A percentile compares a stretch with the other conserved stretches of the same genome.
Conservation (phyloP, 2,797 vertebrate genomes). For the Cottoperca gobio region DNA sequence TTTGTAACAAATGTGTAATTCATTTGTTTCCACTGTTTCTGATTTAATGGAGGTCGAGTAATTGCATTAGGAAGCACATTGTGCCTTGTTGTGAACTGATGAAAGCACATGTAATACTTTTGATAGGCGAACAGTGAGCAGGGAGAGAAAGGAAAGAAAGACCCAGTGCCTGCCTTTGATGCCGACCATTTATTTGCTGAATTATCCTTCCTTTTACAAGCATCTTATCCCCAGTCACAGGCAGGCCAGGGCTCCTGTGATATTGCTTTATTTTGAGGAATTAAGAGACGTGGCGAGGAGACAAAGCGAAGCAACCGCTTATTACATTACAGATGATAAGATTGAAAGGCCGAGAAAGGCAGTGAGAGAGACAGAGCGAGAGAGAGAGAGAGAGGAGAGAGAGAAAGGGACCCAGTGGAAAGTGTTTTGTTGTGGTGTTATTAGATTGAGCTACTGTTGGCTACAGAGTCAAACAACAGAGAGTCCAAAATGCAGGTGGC, state of each 20-base stretch:
- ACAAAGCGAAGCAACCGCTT: slow-evolving; percentile 82
- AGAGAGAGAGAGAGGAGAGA: slow-evolving; percentile 31
- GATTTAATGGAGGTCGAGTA: slow-evolving; percentile 84
- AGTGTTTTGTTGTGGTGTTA: slow-evolving; percentile 80
- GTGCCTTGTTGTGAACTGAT: slow-evolving; percentile 85
- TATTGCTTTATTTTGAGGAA: slow-evolving; percentile 88
- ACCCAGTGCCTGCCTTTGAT: slow-evolving; percentile 78
- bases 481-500: slow-evolving; percentile 82
- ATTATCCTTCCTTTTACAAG: slow-evolving; percentile 83
- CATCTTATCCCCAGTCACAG: slow-evolving; percentile 83
- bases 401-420: slow-evolving; percentile 59
- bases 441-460: slow-evolving; percentile 83
- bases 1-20: slow-evolving; percentile 85
- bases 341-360: slow-evolving; percentile 80
- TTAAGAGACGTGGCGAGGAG: slow-evolving; percentile 86
- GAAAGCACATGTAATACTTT: slow-evolving; percentile 85
- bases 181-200: slow-evolving; percentile 83
- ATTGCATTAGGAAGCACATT: slow-evolving; percentile 85
- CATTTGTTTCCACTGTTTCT: slow-evolving; percentile 83
- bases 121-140: slow-evolving; percentile 77
- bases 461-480: slow-evolving; percentile 79
- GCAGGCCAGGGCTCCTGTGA: slow-evolving; percentile 79
- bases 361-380: slow-evolving; percentile 39
- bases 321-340: slow-evolving; percentile 87
- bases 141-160: slow-evolving; percentile 68